Evolutionary conservation across 1,140 invertebrate genomes (phyloP).

Genomic region (Charaxes varanes): DNA sequence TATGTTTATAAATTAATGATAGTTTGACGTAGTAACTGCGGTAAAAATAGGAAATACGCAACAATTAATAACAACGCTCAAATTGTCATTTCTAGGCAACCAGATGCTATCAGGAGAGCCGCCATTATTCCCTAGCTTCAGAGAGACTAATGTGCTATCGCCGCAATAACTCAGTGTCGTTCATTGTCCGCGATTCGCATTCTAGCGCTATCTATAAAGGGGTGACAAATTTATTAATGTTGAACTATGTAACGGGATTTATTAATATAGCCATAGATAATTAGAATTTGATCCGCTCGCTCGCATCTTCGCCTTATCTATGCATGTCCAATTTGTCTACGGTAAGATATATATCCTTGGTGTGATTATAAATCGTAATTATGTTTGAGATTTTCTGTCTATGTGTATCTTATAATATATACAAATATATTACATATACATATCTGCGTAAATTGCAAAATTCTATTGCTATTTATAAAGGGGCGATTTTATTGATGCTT

Average conservation of each 20-base stretch:
- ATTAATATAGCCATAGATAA: constrained; percentile 35
- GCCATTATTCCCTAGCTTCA: constrained; percentile 54
- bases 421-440: too few relatives aligned
- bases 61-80: constrained; percentile 18
- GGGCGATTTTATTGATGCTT: too few relatives aligned
- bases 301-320: constrained; percentile 15
- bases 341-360: not conserved
- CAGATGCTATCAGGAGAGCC: constrained; percentile 28
- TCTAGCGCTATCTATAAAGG: constrained; percentile 57
- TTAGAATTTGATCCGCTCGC: constrained; percentile 40
- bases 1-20: too few relatives aligned
- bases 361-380: constrained; percentile 3
- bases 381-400: too few relatives aligned
- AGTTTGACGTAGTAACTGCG: constrained; percentile 10
- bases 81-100: constrained; percentile 38
- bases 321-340: constrained; percentile 6
- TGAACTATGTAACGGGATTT: constrained; percentile 41
- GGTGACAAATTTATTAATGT: constrained; percentile 66
- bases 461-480: too few relatives aligned
- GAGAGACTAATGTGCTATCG: constrained; percentile 59
- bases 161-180: constrained; percentile 51
- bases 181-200: constrained; percentile 61
- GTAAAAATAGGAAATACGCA: constrained; percentile 21
- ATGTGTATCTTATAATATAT: too few relatives aligned
- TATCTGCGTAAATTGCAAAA: too few relatives aligned